Conservation (phyloP, 2,113 vertebrate species). For the Sceloporus tristichus region DNA sequence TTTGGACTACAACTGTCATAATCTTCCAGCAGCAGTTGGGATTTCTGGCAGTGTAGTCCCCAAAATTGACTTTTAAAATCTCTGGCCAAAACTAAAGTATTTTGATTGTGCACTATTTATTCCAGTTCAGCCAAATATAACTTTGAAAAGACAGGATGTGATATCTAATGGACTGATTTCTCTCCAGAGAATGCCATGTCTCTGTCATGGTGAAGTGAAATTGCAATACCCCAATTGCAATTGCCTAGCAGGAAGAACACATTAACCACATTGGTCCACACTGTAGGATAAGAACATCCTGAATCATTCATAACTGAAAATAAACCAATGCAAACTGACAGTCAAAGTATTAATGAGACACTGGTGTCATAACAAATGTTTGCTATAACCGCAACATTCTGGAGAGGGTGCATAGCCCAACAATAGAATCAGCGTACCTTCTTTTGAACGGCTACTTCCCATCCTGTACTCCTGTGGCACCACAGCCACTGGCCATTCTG, state of each 20-base stretch:
- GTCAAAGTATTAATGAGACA: background rate
- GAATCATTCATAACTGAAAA: background rate
- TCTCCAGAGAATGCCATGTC: background rate
- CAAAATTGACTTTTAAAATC: no score
- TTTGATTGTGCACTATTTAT: conserved; percentile 1
- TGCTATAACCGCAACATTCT: background rate
- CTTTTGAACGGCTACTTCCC: no score
- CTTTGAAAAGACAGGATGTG: background rate
- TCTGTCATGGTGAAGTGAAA: background rate
- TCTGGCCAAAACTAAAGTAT: no score
- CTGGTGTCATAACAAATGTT: background rate
- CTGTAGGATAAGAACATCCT: background rate
- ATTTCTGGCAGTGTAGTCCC: no score
- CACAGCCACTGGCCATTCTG: background rate
- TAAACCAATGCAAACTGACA: background rate
- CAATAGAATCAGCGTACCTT: background rate
- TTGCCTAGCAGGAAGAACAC: background rate
- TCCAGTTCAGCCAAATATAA: background rate
- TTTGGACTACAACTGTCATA: no score
- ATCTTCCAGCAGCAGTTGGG: no score
- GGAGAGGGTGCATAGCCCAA: background rate
- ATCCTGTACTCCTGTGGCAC: no score
- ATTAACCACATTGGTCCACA: background rate
- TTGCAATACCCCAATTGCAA: background rate
- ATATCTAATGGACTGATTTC: background rate